Percentiles rank a stretch among this genome's conserved stretches.
Evolutionary conservation across 2,888 invertebrate species (phyloP).

Genomic region (Cryptocephalus moraei): DNA sequence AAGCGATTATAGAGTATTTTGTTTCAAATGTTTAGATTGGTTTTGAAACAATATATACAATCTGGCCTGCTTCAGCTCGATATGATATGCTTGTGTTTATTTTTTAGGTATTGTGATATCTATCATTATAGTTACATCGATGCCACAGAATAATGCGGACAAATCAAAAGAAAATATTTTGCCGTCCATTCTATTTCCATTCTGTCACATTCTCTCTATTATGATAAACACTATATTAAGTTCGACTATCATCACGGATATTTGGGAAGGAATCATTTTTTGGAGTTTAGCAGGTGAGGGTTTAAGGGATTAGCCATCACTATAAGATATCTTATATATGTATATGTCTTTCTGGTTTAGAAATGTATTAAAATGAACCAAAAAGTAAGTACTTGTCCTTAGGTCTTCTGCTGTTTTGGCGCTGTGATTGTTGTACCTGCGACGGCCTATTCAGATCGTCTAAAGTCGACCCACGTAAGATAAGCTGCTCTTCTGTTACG

Average conservation of each 20-base stretch:
- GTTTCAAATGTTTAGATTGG: background rate
- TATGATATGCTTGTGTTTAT: background rate
- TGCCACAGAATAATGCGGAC: slow-evolving; percentile 42
- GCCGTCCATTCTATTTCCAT: slow-evolving; percentile 29
- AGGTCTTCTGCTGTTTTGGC: slow-evolving; percentile 34
- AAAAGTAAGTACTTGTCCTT: background rate
- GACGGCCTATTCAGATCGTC: slow-evolving; percentile 22
- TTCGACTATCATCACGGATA: slow-evolving; percentile 46
- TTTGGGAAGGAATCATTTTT: slow-evolving; percentile 51
- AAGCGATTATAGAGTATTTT: background rate
- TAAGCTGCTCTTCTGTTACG: slow-evolving; percentile 10
- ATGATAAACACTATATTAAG: slow-evolving; percentile 41
- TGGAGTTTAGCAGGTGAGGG: slow-evolving; percentile 49
- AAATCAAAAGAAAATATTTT: slow-evolving; percentile 22
- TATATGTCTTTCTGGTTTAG: too few species aligned
- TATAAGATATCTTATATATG: too few species aligned
- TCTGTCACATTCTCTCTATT: slow-evolving; percentile 41
- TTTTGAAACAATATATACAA: background rate
- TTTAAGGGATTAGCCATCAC: too few species aligned
- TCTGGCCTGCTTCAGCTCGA: background rate
- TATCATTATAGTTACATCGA: slow-evolving; percentile 43
- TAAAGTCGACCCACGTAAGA: slow-evolving; percentile 17
- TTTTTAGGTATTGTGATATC: slow-evolving; percentile 44
- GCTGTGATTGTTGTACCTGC: slow-evolving; percentile 35
- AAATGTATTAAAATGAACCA: too few species aligned